Base-by-base conservation (phyloP, 2,113 vertebrate genomes). In the Rhinogobius similis region DNA sequence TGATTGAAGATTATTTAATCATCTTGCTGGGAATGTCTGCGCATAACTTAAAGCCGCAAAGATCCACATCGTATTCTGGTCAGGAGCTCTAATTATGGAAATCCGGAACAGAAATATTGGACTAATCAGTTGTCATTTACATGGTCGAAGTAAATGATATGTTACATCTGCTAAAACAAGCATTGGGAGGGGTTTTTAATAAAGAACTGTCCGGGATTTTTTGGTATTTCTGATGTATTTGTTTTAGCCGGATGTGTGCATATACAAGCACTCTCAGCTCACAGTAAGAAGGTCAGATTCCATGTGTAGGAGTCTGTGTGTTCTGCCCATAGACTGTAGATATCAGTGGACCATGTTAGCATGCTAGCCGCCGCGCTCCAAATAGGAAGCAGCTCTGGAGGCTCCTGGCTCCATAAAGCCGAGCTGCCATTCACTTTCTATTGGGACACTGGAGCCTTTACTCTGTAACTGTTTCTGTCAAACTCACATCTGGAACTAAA, bases 1-100 rank as follows among this genome's bases (percentile, higher is more conserved):
- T 90, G 91, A 89, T 84, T 85, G 81, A 89, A 90, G 79, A 87
- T 86, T 87, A 88, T 89, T 88, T 87, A 77, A 86, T 87, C 83
- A 89, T 85, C 70, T 83, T 63, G 62, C 50, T 9, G 85, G 76
- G 81, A 87, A 87, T 89, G 89, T 86, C 87, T 78, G 78, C 32
- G 83, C 83, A 90, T 91, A 89, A 85, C 73, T 90, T 90, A 87
- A 20, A 76, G 55, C 63, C 73, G 76, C 67, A 86, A 86, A 87
- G 79, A 88, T 77, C 68, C 44, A 82, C 87, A 88, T 82, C 80
- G 62, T 61, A 85, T 89, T 90, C 82, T 83, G 72, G 77, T 77
- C 77, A 77, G 88, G 84, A 82, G 85, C 58, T 78, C 14, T 86
- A 86, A 90, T 90, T 91, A 89, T 89, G 83, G 75, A 91, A 89